Evolutionary conservation across 2,113 vertebrate species (phyloP), one percentile per base, ranked within the genome.

Genomic region (Chloroceryle aenea): DNA sequence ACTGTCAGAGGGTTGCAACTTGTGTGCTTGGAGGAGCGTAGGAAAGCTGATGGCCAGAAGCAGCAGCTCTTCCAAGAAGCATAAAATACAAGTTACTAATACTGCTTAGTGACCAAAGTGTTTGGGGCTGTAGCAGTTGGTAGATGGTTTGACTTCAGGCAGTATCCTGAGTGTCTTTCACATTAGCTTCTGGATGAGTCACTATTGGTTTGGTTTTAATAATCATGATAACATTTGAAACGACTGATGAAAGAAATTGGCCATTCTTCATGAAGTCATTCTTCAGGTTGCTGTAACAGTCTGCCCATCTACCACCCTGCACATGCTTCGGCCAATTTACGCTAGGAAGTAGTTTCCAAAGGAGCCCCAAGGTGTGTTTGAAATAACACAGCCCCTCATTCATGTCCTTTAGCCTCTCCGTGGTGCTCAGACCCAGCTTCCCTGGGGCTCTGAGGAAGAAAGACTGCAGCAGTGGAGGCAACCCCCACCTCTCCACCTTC

Each of bases 1-100:
- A n/a, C 73, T 93, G 42, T 94, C 93, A 87, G 87, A 63, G 62
- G 50, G 50, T 50, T 74, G 71, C 55, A 90, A 71, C 62, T 52
- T 23, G 11, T 42, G 11, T n/a, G 78, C 85, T 87, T 71, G 55
- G 55, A 88, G 56, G 32, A 88, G 20, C 1, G 2, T n/a, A 45
- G 68, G 75, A 77, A 93, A 85, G 55, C 47, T 71, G 74, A 63
- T 81, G 82, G 42, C 23, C 47, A 68, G 38, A 87, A 92, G 38
- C 50, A 85, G 69, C 5, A 30, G 11, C 23, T n/a, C 48, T 58
- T 85, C 59, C 63, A 66, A 64, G 69, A 59, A 73, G 32, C 22
- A 52, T 36, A 47, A 79, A 82, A 62, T 85, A 76, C 5, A 45
- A 19, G 18, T 90, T 59, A 25, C 22, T 76, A 26, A 15, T 53